Evolutionary conservation across 1,140 invertebrate genomes (phyloP).

Genomic region (Bombus polaris): DNA sequence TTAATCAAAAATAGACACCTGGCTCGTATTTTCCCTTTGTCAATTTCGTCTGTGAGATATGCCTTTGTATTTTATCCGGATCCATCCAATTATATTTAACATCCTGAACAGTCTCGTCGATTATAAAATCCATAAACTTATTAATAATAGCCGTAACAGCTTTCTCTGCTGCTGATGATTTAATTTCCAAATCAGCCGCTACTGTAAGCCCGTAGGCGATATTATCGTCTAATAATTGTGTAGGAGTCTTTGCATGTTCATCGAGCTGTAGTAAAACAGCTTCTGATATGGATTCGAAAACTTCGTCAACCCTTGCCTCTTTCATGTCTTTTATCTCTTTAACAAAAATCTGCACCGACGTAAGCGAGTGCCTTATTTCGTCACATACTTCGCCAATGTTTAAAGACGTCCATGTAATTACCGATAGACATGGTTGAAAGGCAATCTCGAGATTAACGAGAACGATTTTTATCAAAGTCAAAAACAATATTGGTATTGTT

Average conservation of each 20-base stretch:
- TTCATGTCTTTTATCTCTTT: conserved; percentile 90
- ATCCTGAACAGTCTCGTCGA: conserved; percentile 78
- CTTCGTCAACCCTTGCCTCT: conserved; percentile 88
- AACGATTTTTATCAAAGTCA: conserved; percentile 87
- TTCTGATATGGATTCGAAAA: conserved; percentile 86
- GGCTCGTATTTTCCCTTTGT: conserved; percentile 81
- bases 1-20: conserved; percentile 74
- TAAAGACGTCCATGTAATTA: conserved; percentile 91
- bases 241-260: conserved; percentile 85
- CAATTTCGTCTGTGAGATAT: conserved; percentile 84
- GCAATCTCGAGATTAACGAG: conserved; percentile 87
- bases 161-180: conserved; percentile 85
- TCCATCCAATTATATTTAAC: conserved; percentile 87
- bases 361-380: conserved; percentile 84
- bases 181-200: conserved; percentile 82
- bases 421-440: conserved; percentile 90
- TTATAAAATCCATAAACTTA: conserved; percentile 85
- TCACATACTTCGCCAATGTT: conserved; percentile 87
- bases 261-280: conserved; percentile 87
- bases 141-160: conserved; percentile 88
- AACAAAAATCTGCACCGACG: conserved; percentile 88
- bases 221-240: conserved; percentile 87
- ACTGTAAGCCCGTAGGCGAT: conserved; percentile 75
- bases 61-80: conserved; percentile 84
- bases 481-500: conserved; percentile 85